Evolutionary conservation across 2,113 vertebrate species (phyloP), one percentile per base, ranked within the genome.

Genomic region (Monopterus albus): DNA sequence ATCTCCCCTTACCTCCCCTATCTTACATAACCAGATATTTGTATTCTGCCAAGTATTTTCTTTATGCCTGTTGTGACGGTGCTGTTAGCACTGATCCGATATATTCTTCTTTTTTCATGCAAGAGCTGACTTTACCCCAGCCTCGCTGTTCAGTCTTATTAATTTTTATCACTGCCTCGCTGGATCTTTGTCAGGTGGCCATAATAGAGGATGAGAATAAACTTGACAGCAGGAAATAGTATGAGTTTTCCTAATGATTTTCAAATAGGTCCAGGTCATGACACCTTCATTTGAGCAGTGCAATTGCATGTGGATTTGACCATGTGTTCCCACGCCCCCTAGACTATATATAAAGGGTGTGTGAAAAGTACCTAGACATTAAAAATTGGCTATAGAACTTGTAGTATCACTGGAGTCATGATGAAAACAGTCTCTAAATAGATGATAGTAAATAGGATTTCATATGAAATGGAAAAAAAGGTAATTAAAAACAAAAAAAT

Each of bases 21-120:
- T 17, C 61, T 53, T 67, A 2, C 7, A 49, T 61, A 57, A 66
- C 58, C 51, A 35, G 29, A 40, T 52, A 25, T 33, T 21, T 58
- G 21, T n/a, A 23, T 38, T 18, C 42, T 21, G n/a, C 26, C 26
- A 23, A 47, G 58, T 52, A 57, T 77, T 53, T 10, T 51, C 60
- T 84, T 50, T n/a, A n/a, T n/a, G n/a, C n/a, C n/a, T n/a, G n/a
- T n/a, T 31, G 14, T 43, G n/a, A n/a, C n/a, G n/a, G 43, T 50
- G 42, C n/a, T 63, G 55, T 75, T 74, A 63, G 56, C 66, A 20
- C 66, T 46, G 66, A 68, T 78, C 57, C 64, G 60, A 57, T 46
- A n/a, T 67, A 57, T 72, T 51, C 13, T 72, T 51, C 13, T 66
- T 61, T 65, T 47, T 52, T 49, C 1, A 31, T 66, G 38, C 38